Conservation (phyloP, 2,113 vertebrate species). For the Eretmochelys imbricata region DNA sequence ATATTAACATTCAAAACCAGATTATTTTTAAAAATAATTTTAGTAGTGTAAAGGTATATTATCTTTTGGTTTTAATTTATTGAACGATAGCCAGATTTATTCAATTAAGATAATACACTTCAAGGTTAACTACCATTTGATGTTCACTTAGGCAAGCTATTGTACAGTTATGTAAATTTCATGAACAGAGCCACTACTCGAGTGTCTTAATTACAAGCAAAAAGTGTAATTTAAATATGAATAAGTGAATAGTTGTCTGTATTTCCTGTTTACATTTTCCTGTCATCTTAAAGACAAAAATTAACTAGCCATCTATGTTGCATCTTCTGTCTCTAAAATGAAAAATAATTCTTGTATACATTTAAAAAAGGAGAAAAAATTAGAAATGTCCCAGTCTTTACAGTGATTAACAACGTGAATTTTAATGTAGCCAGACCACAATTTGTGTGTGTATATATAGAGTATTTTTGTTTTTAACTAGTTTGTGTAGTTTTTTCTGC, state of each 20-base stretch:
- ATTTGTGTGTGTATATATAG: slow-evolving; percentile 12
- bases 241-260: slow-evolving; percentile 79
- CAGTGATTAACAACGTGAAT: slow-evolving; percentile 35
- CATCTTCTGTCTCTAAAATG: slow-evolving; percentile 23
- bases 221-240: slow-evolving; percentile 87
- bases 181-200: slow-evolving; percentile 79
- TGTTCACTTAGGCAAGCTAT: slow-evolving; percentile 86
- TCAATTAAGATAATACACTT: slow-evolving; percentile 84
- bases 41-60: slow-evolving; percentile 60
- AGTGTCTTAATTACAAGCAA: slow-evolving; percentile 86
- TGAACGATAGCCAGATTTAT: slow-evolving; percentile 83
- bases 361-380: background rate
- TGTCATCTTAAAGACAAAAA: slow-evolving; percentile 71
- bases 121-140: slow-evolving; percentile 87
- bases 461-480: background rate
- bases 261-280: slow-evolving; percentile 78
- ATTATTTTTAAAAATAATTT: slow-evolving; percentile 48
- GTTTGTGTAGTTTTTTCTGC: background rate
- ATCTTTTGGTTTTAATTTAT: slow-evolving; percentile 79
- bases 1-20: slow-evolving; percentile 28
- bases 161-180: slow-evolving; percentile 86
- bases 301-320: slow-evolving; percentile 61
- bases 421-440: slow-evolving; percentile 31
- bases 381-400: slow-evolving; percentile 7
- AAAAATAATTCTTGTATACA: background rate